A percentile compares a stretch with the other conserved stretches of the same genome.
Conservation (phyloP, 2,113 vertebrate genomes). For the Podarcis raffonei region DNA sequence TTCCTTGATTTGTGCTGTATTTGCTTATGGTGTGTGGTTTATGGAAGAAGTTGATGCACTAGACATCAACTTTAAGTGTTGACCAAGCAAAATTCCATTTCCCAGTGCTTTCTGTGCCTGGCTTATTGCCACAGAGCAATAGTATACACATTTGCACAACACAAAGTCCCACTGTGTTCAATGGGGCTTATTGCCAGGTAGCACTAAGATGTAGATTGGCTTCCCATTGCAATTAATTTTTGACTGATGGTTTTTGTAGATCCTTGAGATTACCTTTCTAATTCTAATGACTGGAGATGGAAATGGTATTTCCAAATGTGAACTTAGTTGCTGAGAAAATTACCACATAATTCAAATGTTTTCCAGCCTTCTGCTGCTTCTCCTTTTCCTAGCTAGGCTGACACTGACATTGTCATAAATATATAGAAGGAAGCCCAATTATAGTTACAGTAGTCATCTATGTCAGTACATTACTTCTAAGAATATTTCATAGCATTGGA, state of each 20-base stretch:
- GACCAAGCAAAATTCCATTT: neutral
- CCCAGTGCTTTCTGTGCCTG: neutral
- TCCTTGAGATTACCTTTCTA: neutral
- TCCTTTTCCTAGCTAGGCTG: neutral
- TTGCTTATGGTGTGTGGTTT: neutral
- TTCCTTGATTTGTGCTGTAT: neutral
- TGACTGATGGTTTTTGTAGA: no score
- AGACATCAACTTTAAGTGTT: neutral
- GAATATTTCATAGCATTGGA: neutral
- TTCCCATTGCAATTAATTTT: neutral
- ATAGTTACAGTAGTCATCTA: neutral
- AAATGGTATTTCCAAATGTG: neutral
- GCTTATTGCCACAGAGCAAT: neutral
- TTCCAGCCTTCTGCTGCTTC: neutral
- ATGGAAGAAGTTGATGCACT: neutral
- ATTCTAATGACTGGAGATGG: neutral
- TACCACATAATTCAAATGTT: neutral
- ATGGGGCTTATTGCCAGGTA: no score
- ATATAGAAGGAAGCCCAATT: neutral
- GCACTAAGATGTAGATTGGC: neutral
- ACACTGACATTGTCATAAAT: neutral
- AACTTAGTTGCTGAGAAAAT: neutral
- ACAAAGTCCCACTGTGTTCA: neutral
- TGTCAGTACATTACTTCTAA: slow-evolving; percentile 24
- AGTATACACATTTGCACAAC: neutral